Percentiles rank a stretch among this genome's conserved stretches.
These are phyloP conservation scores for Polyodon spathula DNA, from an alignment of 2,113 vertebrate species.

Conservation along the genomic window DNA sequence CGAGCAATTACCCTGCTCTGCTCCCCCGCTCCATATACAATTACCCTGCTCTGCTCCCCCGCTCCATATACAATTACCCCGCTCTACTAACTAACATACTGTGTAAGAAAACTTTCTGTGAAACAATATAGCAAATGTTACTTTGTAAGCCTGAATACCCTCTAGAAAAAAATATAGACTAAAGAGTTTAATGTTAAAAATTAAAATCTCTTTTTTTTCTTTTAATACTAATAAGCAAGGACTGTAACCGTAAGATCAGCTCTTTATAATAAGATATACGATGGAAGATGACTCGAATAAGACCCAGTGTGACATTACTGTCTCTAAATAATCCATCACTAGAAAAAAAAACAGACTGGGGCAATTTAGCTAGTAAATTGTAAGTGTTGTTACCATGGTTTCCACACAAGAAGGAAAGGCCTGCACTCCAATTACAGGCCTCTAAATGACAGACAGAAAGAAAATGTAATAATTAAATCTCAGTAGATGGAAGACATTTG, in stretches of 20 bases:
- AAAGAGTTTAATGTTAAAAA: not conserved
- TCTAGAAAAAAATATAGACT: not conserved
- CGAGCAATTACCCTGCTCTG: no score
- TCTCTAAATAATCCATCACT: conserved; percentile 31
- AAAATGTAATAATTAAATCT: conserved; percentile 44
- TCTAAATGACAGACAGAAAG: conserved; percentile 40
- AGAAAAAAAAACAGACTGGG: conserved; percentile 30
- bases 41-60: no score
- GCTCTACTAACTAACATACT: no score
- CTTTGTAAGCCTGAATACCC: not conserved
- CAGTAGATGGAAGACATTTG: conserved; percentile 34
- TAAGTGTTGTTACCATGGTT: conserved; percentile 59
- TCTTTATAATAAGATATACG: conserved; percentile 27
- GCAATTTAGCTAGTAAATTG: conserved; percentile 43
- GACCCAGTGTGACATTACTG: conserved; percentile 24
- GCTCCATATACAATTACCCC: no score
- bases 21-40: no score
- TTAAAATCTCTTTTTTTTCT: not conserved
- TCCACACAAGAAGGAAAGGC: conserved; percentile 35
- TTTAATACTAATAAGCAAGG: conserved; percentile 23
- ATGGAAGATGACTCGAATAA: conserved; percentile 29
- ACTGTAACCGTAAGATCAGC: conserved; percentile 27
- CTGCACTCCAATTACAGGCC: conserved; percentile 42
- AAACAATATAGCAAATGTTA: no score
- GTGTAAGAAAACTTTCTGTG: no score